These are phyloP conservation scores for Eupsittula cactorum DNA, from an alignment of 2,113 vertebrate species.

Conservation along the genomic window DNA sequence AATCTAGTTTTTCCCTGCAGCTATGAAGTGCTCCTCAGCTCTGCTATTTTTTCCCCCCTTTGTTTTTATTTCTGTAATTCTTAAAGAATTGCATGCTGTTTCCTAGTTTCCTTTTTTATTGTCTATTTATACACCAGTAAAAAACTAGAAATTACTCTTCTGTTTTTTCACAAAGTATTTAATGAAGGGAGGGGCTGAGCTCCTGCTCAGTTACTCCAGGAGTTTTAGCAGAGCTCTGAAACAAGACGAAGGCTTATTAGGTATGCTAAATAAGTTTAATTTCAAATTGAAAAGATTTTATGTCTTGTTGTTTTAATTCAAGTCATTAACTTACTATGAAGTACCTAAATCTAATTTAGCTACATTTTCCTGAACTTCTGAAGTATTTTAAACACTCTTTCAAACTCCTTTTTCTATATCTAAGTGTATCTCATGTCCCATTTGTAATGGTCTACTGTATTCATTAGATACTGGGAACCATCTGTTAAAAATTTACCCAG, in stretches of 20 bases:
- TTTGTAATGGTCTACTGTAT: slow-evolving; percentile 29
- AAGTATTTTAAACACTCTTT: background rate
- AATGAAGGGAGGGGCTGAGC: background rate
- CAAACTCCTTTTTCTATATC: slow-evolving; percentile 4
- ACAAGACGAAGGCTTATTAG: background rate
- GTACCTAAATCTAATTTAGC: slow-evolving; percentile 9
- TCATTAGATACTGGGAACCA: slow-evolving; percentile 44
- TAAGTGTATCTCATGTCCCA: background rate
- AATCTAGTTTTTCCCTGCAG: background rate
- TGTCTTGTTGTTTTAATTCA: slow-evolving; percentile 14
- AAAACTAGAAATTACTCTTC: background rate
- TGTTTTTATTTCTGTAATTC: background rate
- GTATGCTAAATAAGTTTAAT: background rate
- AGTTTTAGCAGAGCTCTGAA: background rate
- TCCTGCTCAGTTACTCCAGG: background rate
- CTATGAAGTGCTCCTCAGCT: background rate
- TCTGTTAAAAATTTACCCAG: slow-evolving; percentile 43
- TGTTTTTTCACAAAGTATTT: background rate
- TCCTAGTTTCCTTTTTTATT: background rate
- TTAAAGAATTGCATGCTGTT: background rate
- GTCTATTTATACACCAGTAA: background rate
- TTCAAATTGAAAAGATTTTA: slow-evolving; percentile 6
- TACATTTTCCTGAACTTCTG: background rate
- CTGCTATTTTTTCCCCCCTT: background rate
- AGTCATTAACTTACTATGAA: background rate